Conservation (phyloP, 2,888 invertebrate species). For the Nasonovia ribisnigri region DNA sequence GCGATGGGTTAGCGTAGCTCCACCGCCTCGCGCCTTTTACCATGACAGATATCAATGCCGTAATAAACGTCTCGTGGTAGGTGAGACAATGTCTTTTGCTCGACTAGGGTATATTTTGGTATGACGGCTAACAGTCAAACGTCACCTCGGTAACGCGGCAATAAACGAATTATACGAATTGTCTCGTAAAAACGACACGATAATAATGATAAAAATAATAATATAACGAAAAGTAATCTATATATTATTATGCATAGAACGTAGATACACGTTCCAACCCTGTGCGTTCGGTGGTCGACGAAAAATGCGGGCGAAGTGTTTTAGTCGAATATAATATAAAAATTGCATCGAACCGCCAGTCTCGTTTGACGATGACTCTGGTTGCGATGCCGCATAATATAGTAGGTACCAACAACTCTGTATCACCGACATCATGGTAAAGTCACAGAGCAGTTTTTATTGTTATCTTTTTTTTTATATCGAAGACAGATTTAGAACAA, state of each 20-base stretch:
- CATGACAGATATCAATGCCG: constrained; percentile 19
- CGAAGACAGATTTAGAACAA: background rate
- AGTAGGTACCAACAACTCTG: background rate
- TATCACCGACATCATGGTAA: background rate
- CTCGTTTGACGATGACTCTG: background rate
- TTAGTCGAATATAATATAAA: background rate
- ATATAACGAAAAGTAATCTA: background rate
- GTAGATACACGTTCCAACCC: background rate
- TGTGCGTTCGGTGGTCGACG: background rate
- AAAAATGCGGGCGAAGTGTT: background rate
- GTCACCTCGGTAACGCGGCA: background rate
- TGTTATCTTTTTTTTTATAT: background rate
- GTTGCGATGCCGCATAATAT: background rate
- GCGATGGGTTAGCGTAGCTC: background rate
- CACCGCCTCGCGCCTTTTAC: background rate
- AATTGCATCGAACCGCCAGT: background rate
- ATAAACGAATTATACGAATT: background rate
- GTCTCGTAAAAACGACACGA: background rate
- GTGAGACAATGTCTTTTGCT: background rate
- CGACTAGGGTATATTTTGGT: background rate
- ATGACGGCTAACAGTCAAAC: background rate
- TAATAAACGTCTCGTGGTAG: constrained; percentile 5
- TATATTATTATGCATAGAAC: background rate
- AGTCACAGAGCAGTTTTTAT: background rate
- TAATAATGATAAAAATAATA: background rate